These are phyloP conservation scores for Eulimnadia texana DNA, from an alignment of 1,140 invertebrate genomes.

Conservation along the genomic window DNA sequence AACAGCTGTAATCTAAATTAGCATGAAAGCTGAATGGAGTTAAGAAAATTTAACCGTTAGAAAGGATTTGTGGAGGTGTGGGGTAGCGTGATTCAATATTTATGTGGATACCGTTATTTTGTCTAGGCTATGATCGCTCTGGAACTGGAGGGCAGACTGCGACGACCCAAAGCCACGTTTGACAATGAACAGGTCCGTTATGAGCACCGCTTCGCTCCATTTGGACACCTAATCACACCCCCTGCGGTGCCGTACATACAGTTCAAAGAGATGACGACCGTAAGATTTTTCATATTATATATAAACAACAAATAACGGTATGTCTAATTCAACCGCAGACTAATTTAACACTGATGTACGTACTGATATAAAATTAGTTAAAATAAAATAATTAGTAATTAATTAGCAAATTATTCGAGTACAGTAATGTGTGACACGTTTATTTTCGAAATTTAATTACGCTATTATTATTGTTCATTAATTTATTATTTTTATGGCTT, in stretches of 20 bases:
- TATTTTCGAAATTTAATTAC: no score
- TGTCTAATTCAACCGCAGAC: neutral
- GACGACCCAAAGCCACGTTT: slow-evolving; percentile 68
- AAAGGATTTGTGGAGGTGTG: neutral
- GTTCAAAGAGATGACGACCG: slow-evolving; percentile 54
- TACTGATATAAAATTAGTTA: no score
- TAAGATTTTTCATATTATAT: slow-evolving; percentile 18
- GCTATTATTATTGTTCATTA: no score
- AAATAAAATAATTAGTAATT: no score
- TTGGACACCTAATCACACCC: slow-evolving; percentile 69
- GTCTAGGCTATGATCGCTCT: slow-evolving; percentile 57
- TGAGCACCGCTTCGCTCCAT: slow-evolving; percentile 82
- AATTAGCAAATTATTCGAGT: no score
- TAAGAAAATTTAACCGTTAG: no score
- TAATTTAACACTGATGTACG: no score
- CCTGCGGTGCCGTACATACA: slow-evolving; percentile 77
- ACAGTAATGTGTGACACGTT: no score
- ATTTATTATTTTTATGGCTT: no score
- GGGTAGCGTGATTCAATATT: neutral
- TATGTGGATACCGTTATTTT: neutral
- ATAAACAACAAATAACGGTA: neutral
- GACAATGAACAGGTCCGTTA: slow-evolving; percentile 88
- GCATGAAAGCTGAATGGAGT: no score
- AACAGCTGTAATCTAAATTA: no score
- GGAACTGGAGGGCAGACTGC: slow-evolving; percentile 49